Evolutionary conservation across 2,888 invertebrate species (phyloP), one percentile per base, ranked within the genome.

Genomic region (Cordilura impudica): DNA sequence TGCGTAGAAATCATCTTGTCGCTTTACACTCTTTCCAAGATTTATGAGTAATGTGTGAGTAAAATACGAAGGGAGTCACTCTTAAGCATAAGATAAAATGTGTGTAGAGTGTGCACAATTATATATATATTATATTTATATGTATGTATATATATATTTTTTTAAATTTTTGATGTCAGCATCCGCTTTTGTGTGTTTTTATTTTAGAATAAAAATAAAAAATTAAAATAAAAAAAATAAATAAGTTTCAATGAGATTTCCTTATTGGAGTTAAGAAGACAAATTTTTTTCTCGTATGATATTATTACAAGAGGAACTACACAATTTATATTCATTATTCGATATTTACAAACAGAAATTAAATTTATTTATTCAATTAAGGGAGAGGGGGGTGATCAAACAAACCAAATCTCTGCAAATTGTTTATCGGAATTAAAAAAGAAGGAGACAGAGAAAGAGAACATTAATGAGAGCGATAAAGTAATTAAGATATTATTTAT

Each of bases 181-280:
- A 79, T 75, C 79, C 74, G 78, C 74, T 78, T 70, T 65, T 60
- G 49, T 65, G 26, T 35, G 63, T 51, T 71, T 54, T 71, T 63
- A 49, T 56, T 65, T 65, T 45, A 26, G 0, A 35, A 18, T n/a
- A 26, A 49, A 26, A 47, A 47, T n/a, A 61, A 53, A 61, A 69
- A 35, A 51, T 69, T 39, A 54, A 31, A 67, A 45, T 61, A 19
- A 72, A 58, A 31, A 19, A 58, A 71, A 77, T 58, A 77, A 70
- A 77, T 72, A 60, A 60, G 67, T 61, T 72, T 72, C 35, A 67
- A 72, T 67, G 63, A 69, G 69, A 76, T 79, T 79, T 79, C 78
- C 79, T 79, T 79, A 75, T 79, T 79, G 79, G 71, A 79, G 79
- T 79, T 79, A 63, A 71, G 66, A 79, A 61, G 79, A 79, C 79